Evolutionary conservation across 53 echinoderm and acorn worm genomes (phyloP).

Genomic region (Mesocentrotus franciscanus): DNA sequence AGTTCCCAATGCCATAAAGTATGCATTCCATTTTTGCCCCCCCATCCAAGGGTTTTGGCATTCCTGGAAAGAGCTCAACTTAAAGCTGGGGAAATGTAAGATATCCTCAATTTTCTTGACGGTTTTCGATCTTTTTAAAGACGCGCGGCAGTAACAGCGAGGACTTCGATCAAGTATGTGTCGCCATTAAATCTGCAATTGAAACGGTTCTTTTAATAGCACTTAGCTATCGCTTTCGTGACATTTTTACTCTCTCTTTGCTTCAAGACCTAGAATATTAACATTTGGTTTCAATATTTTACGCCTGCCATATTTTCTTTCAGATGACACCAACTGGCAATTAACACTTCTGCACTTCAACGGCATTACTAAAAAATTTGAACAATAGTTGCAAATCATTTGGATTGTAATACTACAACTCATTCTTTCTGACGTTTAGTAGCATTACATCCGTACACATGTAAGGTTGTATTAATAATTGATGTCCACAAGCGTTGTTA

Average conservation of each 20-base stretch:
- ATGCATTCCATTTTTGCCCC: too few relatives aligned
- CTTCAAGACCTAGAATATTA: neutral
- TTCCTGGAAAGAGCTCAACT: too few relatives aligned
- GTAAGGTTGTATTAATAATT: neutral
- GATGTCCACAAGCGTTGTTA: neutral
- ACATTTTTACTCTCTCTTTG: neutral
- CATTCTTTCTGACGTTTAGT: neutral
- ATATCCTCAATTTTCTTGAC: too few relatives aligned
- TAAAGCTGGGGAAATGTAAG: too few relatives aligned
- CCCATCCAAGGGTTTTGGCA: too few relatives aligned
- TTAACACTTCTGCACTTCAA: neutral
- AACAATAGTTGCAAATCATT: neutral
- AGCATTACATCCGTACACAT: neutral
- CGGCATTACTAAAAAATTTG: neutral
- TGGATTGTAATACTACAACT: neutral
- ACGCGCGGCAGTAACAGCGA: neutral
- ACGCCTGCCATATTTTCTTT: neutral
- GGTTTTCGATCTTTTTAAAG: too few relatives aligned
- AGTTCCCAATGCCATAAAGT: too few relatives aligned
- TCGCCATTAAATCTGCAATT: neutral
- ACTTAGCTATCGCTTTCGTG: neutral
- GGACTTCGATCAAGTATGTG: neutral
- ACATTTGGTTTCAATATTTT: neutral
- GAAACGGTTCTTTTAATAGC: neutral
- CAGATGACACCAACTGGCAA: too few relatives aligned